A percentile compares a stretch with the other conserved stretches of the same genome.
These are phyloP conservation scores for Erythrocebus patas DNA, from an alignment of 2,113 vertebrate genomes.

Conservation along the genomic window DNA sequence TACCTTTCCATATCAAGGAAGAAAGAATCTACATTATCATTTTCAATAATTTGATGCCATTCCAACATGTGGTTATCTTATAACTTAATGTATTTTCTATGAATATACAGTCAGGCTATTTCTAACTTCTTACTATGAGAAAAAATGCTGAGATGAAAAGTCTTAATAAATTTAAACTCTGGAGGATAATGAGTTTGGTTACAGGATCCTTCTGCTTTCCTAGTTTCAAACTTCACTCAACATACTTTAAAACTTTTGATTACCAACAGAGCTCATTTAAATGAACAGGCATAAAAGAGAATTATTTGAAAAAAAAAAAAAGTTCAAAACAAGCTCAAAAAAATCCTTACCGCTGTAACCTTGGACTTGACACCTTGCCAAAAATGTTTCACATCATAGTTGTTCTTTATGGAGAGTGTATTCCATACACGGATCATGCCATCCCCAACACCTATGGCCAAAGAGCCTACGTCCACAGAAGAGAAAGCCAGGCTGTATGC, in stretches of 20 bases:
- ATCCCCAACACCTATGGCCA: constrained; percentile 95
- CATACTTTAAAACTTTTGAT: neutral
- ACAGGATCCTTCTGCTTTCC: neutral
- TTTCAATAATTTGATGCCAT: constrained; percentile 13
- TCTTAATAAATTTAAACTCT: neutral
- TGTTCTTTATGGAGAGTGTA: constrained; percentile 90
- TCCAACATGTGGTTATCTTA: neutral
- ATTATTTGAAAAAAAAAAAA: neutral
- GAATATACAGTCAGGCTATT: neutral
- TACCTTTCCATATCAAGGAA: neutral
- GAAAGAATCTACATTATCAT: neutral
- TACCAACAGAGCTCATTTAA: neutral
- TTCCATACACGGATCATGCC: constrained; percentile 97
- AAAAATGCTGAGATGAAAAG: neutral
- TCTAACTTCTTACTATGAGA: constrained; percentile 17
- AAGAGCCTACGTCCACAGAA: constrained; percentile 88
- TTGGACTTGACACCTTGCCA: constrained; percentile 98
- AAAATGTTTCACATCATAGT: constrained; percentile 90
- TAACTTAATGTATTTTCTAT: neutral
- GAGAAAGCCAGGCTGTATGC: constrained; percentile 94
- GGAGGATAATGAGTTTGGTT: neutral
- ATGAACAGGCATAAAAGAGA: neutral
- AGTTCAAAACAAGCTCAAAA: constrained; percentile 5
- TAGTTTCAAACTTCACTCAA: neutral
- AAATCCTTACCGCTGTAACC: constrained; percentile 93